These are phyloP conservation scores for Cabera pusaria DNA, from an alignment of 2,888 invertebrate genomes.

Conservation along the genomic window DNA sequence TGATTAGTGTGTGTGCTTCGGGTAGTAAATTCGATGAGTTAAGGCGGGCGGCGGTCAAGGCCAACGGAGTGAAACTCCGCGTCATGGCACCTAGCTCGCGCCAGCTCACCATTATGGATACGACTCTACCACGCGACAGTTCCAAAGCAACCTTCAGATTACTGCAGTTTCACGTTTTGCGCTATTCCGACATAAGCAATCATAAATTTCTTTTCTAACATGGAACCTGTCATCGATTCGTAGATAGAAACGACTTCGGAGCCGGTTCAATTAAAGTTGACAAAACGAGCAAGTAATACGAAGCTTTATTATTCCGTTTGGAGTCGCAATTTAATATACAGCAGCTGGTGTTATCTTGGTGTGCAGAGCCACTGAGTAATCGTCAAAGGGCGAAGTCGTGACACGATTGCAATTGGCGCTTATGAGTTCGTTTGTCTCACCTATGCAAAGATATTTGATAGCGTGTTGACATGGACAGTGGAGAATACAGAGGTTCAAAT, in stretches of 20 bases:
- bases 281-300: too few relatives aligned
- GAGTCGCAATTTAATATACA: conserved; percentile 4
- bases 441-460: conserved; percentile 24
- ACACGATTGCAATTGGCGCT: conserved; percentile 14
- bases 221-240: too few relatives aligned
- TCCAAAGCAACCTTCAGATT: conserved; percentile 24
- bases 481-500: conserved; percentile 24
- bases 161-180: conserved; percentile 22
- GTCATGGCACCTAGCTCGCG: conserved; percentile 35
- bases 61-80: conserved; percentile 34
- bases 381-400: conserved; percentile 26
- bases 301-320: conserved; percentile 3
- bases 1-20: conserved; percentile 21
- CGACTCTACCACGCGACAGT: conserved; percentile 32
- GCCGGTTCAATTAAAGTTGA: conserved; percentile 1
- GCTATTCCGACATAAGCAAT: conserved; percentile 11
- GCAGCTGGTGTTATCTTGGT: conserved; percentile 10
- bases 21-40: conserved; percentile 25
- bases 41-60: conserved; percentile 43
- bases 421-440: conserved; percentile 23
- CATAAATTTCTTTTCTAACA: conserved; percentile 2
- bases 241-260: background rate
- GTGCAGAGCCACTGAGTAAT: conserved; percentile 23
- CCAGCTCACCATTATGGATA: conserved; percentile 30
- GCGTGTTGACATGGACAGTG: conserved; percentile 22